Base-by-base conservation (phyloP, 2,888 invertebrate genomes). In the Hypsopygia costalis region DNA sequence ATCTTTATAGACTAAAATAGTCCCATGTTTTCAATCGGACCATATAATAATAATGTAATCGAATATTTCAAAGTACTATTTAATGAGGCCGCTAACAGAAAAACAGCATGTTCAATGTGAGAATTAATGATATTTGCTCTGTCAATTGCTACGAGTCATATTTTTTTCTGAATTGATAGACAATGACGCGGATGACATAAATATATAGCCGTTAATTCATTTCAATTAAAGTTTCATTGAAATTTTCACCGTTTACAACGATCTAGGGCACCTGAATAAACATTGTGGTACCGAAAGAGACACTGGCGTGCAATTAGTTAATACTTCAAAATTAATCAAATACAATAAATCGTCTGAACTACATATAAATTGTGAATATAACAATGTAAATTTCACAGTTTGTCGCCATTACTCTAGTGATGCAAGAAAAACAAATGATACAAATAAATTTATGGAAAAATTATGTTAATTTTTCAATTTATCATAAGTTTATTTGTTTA, bases 321-420 rank as follows among this genome's bases (percentile, higher is more conserved):
- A 45, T 40, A 40, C 45, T 48, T 53, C 54, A 50, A 54, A 52
- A 47, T 46, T 55, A 47, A 52, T 55, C 49, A 50, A 56, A 49
- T 32, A 49, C 41, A 46, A 47, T 52, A 51, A 52, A 52, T 45
- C 42, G 12, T 46, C 25, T 36, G 20, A 39, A 34, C 9, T 37
- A 32, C 29, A 31, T 33, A 37, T 9, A 47, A 35, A 43, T 40
- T 35, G 42, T 33, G 16, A 36, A 36, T 16, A 8, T 32, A 36
- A 47, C 44, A 47, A 42, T 44, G 34, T 33, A 8, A 28, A 11
- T 21, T 25, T 27, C 16, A 31, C 29, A 11, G 1, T 10, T 7
- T 12, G 9, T 9, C 16, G 10, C 2, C 20, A 16, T 16, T 3
- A 16, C 16, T 16, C 16, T 2, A 16, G 3, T 16, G 16, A 3